A percentile compares a stretch with the other conserved stretches of the same genome.
These are phyloP conservation scores for Xanthorhoe designata DNA, from an alignment of 2,888 invertebrate species.

Conservation along the genomic window DNA sequence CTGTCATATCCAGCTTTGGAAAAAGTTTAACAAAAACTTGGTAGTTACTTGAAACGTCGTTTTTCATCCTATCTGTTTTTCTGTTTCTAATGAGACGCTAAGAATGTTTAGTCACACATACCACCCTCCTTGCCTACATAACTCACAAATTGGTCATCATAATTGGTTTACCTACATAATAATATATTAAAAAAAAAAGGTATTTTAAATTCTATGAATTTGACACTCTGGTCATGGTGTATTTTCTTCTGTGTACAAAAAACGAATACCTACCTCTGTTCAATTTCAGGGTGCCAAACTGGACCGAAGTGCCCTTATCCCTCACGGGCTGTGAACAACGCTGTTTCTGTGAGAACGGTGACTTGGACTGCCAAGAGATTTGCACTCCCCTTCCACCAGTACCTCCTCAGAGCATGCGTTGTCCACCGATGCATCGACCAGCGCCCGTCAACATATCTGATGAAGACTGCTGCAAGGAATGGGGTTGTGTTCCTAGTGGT, in stretches of 20 bases:
- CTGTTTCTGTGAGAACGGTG: slow-evolving; percentile 95
- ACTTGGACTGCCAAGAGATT: slow-evolving; percentile 92
- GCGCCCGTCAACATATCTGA: slow-evolving; percentile 86
- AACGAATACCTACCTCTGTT: background rate
- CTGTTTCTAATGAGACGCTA: no score
- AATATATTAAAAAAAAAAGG: no score
- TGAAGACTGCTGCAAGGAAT: slow-evolving; percentile 94
- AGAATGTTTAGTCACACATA: no score
- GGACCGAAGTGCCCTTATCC: slow-evolving; percentile 92
- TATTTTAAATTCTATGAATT: no score
- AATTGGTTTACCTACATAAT: no score
- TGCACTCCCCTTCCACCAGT: slow-evolving; percentile 91
- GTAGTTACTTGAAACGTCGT: no score
- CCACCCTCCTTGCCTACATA: no score
- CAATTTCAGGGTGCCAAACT: slow-evolving; percentile 87
- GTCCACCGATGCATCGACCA: slow-evolving; percentile 89
- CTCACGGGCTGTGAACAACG: slow-evolving; percentile 94
- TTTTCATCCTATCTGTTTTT: no score
- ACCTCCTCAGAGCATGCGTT: slow-evolving; percentile 91
- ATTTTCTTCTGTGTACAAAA: background rate
- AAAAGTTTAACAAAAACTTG: no score
- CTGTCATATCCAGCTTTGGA: no score
- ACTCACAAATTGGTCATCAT: no score
- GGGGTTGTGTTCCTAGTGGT: slow-evolving; percentile 86
- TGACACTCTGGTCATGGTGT: background rate